These are phyloP conservation scores for Palythoa grandis DNA, from an alignment of 92 coral and sea anemone genomes.

Conservation along the genomic window DNA sequence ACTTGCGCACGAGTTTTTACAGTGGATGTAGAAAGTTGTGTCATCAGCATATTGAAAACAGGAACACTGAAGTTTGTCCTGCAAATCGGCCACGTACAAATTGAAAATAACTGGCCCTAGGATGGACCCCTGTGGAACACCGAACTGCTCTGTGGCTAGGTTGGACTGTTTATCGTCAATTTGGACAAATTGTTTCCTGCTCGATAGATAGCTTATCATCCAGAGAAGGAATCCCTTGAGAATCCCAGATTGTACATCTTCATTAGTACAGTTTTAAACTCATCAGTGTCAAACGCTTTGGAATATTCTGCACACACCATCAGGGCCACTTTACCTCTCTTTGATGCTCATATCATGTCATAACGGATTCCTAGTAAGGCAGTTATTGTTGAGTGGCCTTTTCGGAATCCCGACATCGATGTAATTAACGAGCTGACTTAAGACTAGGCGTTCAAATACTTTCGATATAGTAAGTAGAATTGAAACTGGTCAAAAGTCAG, in stretches of 20 bases:
- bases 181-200: slow-evolving; percentile 53
- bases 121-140: slow-evolving; percentile 61
- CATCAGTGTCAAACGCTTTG: slow-evolving; percentile 40
- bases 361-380: not conserved
- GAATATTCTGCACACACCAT: slow-evolving; percentile 43
- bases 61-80: slow-evolving; percentile 33
- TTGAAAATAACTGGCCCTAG: slow-evolving; percentile 59
- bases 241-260: slow-evolving; percentile 51
- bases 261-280: slow-evolving; percentile 40
- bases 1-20: slow-evolving; percentile 27
- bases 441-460: not conserved
- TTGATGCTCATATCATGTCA: not conserved
- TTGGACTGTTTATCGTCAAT: slow-evolving; percentile 54
- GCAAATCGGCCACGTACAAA: slow-evolving; percentile 53
- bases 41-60: slow-evolving; percentile 69
- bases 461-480: not conserved
- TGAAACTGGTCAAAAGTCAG: not conserved
- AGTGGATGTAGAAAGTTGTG: slow-evolving; percentile 42
- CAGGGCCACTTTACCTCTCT: slow-evolving; percentile 28
- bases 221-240: slow-evolving; percentile 40
- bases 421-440: not conserved
- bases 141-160: slow-evolving; percentile 38
- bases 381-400: not conserved
- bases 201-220: slow-evolving; percentile 48
- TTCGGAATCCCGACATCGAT: not conserved